These are phyloP conservation scores for Fragum fragum DNA, from an alignment of 2,888 invertebrate genomes.

Conservation along the genomic window DNA sequence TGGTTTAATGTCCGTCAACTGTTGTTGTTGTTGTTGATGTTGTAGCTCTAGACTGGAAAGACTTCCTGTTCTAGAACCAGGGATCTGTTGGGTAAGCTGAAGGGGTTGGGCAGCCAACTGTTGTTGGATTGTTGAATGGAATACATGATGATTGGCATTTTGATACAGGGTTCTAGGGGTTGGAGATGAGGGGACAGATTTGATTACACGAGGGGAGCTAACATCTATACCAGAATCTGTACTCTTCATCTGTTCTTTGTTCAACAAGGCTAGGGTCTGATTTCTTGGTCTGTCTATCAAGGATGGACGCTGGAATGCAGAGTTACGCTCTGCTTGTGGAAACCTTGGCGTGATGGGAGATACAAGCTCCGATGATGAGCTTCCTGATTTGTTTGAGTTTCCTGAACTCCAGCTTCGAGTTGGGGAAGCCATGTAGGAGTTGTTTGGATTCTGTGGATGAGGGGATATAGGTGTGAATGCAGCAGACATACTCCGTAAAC, in stretches of 20 bases:
- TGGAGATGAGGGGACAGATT: constrained; percentile 60
- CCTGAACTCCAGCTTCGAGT: constrained; percentile 81
- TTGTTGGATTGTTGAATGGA: constrained; percentile 73
- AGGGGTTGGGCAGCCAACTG: constrained; percentile 65
- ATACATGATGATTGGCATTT: constrained; percentile 31
- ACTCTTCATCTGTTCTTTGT: constrained; percentile 76
- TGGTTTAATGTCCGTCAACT: constrained; percentile 46
- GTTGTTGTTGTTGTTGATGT: constrained; percentile 38
- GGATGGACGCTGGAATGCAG: constrained; percentile 75
- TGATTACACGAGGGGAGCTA: constrained; percentile 70
- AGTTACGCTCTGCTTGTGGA: constrained; percentile 62
- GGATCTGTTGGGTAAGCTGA: neutral
- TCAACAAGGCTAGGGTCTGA: constrained; percentile 64
- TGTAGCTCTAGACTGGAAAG: constrained; percentile 47
- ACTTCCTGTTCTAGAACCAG: constrained; percentile 50
- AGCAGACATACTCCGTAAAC: constrained; percentile 90
- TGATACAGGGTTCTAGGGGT: constrained; percentile 34
- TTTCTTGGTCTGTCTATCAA: constrained; percentile 58
- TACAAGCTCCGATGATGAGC: constrained; percentile 82
- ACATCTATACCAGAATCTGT: constrained; percentile 84
- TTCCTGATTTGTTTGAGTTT: constrained; percentile 81
- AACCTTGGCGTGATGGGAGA: constrained; percentile 83
- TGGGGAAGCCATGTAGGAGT: constrained; percentile 79
- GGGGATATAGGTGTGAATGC: constrained; percentile 95
- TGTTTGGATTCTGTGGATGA: constrained; percentile 80